phyloP scores from a whole-genome alignment of 2,113 vertebrate species.

The Takifugu flavidus region DNA sequence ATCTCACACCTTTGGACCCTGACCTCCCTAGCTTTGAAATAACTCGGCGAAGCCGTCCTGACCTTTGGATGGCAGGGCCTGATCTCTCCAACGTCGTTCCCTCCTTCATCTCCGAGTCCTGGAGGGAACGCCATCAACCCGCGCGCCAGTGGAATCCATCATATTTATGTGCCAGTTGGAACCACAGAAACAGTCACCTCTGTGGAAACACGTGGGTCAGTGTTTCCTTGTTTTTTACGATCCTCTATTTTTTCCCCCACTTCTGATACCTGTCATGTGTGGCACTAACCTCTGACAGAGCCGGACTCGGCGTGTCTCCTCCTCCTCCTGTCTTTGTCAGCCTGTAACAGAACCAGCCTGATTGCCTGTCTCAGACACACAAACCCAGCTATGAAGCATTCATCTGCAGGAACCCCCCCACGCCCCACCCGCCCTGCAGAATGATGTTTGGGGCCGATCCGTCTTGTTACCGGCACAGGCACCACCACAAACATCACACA shows the following conservation, averaged over 20 bases:
- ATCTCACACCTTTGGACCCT: constrained; percentile 34
- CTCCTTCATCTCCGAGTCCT: neutral
- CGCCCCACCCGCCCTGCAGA: constrained; percentile 36
- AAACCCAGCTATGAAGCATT: constrained; percentile 33
- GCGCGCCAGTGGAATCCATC: constrained; percentile 27
- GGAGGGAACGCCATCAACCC: constrained; percentile 7
- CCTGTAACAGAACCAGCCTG: constrained; percentile 23
- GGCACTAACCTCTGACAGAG: neutral
- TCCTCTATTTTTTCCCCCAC: neutral
- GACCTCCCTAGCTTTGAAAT: constrained; percentile 40
- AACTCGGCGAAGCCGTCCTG: constrained; percentile 37
- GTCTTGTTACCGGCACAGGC: neutral
- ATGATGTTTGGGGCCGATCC: constrained; percentile 45
- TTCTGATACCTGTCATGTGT: too few relatives aligned
- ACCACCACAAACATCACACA: constrained; percentile 18
- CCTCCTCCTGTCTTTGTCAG: constrained; percentile 12
- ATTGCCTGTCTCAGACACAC: constrained; percentile 47
- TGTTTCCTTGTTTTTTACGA: constrained; percentile 10
- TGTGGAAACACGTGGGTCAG: neutral
- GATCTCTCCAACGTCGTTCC: neutral
- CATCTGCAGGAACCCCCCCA: constrained; percentile 45
- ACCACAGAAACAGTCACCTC: neutral
- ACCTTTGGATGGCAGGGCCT: constrained; percentile 26
- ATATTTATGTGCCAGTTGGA: constrained; percentile 20
- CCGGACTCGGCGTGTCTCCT: constrained; percentile 7